Evolutionary conservation across 2,113 vertebrate species (phyloP), one percentile per base, ranked within the genome.

Genomic region (Phrynosoma blainvillii): DNA sequence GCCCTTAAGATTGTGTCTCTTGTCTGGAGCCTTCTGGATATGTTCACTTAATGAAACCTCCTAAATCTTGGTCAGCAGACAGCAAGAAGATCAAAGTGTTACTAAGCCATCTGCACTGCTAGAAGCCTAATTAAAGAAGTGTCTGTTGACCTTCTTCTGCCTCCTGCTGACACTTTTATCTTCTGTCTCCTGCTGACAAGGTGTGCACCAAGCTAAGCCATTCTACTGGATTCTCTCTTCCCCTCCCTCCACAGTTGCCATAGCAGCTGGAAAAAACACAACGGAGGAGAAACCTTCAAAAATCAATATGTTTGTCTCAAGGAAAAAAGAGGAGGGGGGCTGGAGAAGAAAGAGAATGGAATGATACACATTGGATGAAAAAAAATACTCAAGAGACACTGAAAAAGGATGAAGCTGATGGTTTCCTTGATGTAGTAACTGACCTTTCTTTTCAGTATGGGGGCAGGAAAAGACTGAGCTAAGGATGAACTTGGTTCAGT

Each of bases 251-350:
- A 88, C 23, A 7, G 93, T 96, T 96, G 87, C 93, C 84, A 90
- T 94, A 90, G 90, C 84, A 96, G 95, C 91, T 93, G 84, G 75
- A 91, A 95, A 90, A 89, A 47, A 73, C 85, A 90, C 54, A 93
- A 62, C 88, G 92, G 18, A 65, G 70, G 27, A 89, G 79, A 91
- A 95, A 86, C 1, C 25, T 20, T 74, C 12, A 66, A 11, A 83
- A 23, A 85, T 59, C 80, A 87, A 14, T 90, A 89, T 86, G 47
- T 76, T 87, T 79, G 83, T 13, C n/a, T 82, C 42, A 56, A 14
- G 13, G 40, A 18, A 79, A 8, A 7, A 62, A 40, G 2, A 62
- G 32, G 52, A 14, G 62, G 68, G 30, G 47, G 25, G 32, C 62
- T 21, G 4, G 32, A 81, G 36, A 16, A 13, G 66, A 84, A 65